Percentiles rank a stretch among this genome's conserved stretches.
phyloP scores from a whole-genome alignment of 1,140 invertebrate species.

The Nomia melanderi region DNA sequence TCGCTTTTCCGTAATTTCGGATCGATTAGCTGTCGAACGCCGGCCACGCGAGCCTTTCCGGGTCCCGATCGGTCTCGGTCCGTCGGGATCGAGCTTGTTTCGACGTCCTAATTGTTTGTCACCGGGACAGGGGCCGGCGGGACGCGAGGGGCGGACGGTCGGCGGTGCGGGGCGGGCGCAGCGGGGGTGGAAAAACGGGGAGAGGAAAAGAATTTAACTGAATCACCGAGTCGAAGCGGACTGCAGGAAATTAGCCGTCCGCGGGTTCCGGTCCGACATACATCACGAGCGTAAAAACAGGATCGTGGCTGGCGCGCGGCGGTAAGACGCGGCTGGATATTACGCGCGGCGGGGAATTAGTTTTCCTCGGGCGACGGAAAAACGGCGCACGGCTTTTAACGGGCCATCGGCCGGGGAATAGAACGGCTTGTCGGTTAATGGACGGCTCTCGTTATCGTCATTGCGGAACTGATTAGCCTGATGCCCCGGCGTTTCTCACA shows the following conservation, averaged over 20 bases:
- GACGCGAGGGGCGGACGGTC: too few relatives aligned
- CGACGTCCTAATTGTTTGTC: constrained; percentile 22
- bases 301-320: not conserved
- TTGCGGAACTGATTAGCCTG: constrained; percentile 26
- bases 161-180: not conserved
- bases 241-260: constrained; percentile 13
- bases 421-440: constrained; percentile 16
- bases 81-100: not conserved
- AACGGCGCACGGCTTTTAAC: constrained; percentile 19
- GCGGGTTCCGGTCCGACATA: not conserved
- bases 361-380: not conserved
- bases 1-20: constrained; percentile 34
- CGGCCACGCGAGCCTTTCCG: constrained; percentile 7
- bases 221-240: constrained; percentile 8
- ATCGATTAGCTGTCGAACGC: constrained; percentile 37
- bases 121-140: not conserved
- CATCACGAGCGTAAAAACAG: constrained; percentile 9
- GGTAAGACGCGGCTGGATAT: constrained; percentile 33
- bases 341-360: not conserved
- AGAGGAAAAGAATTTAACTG: constrained; percentile 19
- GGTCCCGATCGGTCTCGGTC: constrained; percentile 28
- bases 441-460: constrained; percentile 52
- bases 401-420: constrained; percentile 11
- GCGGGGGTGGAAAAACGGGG: not conserved
- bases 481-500: constrained; percentile 21